These are phyloP conservation scores for Ceratosolen fusciceps DNA, from an alignment of 1,140 invertebrate genomes.

Conservation along the genomic window DNA sequence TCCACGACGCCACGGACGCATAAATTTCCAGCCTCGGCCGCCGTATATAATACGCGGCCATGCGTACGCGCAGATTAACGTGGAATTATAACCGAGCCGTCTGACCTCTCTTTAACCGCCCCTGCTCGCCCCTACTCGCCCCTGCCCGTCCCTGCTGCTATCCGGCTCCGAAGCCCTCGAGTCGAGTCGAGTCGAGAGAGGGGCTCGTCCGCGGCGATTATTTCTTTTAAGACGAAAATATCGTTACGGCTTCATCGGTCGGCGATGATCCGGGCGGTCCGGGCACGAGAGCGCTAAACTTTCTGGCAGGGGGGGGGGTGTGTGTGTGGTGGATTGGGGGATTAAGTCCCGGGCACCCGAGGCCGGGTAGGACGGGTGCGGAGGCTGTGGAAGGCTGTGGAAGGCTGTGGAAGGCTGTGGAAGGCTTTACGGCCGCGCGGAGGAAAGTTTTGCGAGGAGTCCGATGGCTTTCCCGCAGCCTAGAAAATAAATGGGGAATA, in stretches of 20 bases:
- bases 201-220: not conserved
- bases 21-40: conserved; percentile 32
- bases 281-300: not conserved
- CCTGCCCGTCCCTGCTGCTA: not conserved
- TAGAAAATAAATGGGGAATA: not conserved
- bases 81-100: conserved; percentile 22
- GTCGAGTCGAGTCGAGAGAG: no score
- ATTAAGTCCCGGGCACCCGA: no score
- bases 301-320: no score
- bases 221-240: conserved; percentile 38
- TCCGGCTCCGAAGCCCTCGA: no score
- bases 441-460: conserved; percentile 11
- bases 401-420: no score
- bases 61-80: conserved; percentile 29
- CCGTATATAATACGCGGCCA: conserved; percentile 15
- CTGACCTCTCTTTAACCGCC: not conserved
- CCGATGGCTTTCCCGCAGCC: not conserved
- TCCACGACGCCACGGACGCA: not conserved
- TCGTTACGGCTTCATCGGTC: conserved; percentile 46
- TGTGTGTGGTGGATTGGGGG: no score
- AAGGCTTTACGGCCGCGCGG: not conserved
- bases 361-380: no score
- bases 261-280: not conserved
- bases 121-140: not conserved
- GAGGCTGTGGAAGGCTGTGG: no score